Base-by-base conservation (phyloP, 2,888 invertebrate species). In the Malthinus seriepunctatus region DNA sequence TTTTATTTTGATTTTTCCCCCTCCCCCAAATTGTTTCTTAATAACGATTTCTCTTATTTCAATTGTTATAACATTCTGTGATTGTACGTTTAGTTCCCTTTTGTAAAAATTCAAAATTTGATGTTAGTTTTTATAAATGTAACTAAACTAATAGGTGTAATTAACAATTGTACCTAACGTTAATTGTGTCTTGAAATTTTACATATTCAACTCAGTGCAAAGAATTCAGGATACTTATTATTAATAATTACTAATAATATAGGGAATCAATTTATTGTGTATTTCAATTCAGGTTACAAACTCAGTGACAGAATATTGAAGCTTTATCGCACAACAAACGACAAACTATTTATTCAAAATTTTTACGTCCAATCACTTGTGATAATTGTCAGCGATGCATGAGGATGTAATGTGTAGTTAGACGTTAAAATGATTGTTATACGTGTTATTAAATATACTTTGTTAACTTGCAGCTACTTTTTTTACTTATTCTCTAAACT, bases 11-110 rank as follows among this genome's bases (percentile, higher is more conserved):
- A 71, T 71, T 69, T 69, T 68, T 71, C 65, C 71, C 68, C 66
- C 65, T 70, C 67, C 66, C 63, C 66, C 53, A 52, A 69, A 69
- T 66, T 57, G 52, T 56, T 53, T 42, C 15, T 52, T 45, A 42
- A 55, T 55, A 51, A 48, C 56, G 56, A 62, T 62, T 56, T 55
- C 53, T 60, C 59, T 44, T 54, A n/a, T 42, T 56, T 51, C 45
- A 56, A 62, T 52, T 71, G 67, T 71, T 71, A 69, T 71, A 74
- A 76, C 73, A 69, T 74, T 76, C 76, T 76, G 77, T 77, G 76
- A 76, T 76, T 71, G 69, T 75, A 72, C 70, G 63, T 71, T 69
- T 69, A 70, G 67, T 69, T 70, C 56, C 64, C 65, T 63, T 66
- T 67, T 67, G 62, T 68, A 71, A 69, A 67, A 63, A 71, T 70